Percentiles rank a stretch among this genome's conserved stretches.
These are phyloP conservation scores for Netelia fuscicornis DNA, from an alignment of 2,888 invertebrate species.

Conservation along the genomic window DNA sequence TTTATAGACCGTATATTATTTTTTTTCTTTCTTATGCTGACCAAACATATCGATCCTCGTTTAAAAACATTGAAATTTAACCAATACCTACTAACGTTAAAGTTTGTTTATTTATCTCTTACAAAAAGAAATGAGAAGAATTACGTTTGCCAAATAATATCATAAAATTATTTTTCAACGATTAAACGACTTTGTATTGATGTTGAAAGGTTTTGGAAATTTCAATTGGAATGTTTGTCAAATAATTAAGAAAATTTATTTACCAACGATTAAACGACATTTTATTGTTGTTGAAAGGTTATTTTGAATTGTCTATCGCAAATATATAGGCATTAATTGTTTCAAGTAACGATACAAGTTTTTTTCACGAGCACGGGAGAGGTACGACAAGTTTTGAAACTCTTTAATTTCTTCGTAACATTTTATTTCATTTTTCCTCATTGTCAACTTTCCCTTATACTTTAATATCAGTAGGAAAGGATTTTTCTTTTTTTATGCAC, in stretches of 20 bases:
- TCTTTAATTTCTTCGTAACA: neutral
- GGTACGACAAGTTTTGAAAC: conserved; percentile 1
- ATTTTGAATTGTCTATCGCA: neutral
- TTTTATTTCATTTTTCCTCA: conserved; percentile 35
- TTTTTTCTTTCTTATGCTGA: neutral
- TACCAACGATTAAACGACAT: neutral
- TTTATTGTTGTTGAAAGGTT: neutral
- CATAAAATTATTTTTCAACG: too few species aligned
- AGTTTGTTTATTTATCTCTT: neutral
- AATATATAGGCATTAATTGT: neutral
- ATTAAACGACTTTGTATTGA: too few species aligned
- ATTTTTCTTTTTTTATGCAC: conserved; percentile 23
- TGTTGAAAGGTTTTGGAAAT: too few species aligned
- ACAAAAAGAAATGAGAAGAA: neutral
- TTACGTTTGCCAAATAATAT: too few species aligned
- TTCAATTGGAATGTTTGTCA: neutral
- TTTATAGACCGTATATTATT: conserved; percentile 8
- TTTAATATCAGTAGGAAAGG: conserved; percentile 47
- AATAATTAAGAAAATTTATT: neutral
- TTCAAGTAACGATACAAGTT: neutral
- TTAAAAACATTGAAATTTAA: neutral
- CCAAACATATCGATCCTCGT: neutral
- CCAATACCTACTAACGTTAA: neutral
- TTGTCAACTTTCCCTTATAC: conserved; percentile 15
- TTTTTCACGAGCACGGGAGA: neutral